Evolutionary conservation across 2,113 vertebrate species (phyloP).

Genomic region (Dicentrarchus labrax): DNA sequence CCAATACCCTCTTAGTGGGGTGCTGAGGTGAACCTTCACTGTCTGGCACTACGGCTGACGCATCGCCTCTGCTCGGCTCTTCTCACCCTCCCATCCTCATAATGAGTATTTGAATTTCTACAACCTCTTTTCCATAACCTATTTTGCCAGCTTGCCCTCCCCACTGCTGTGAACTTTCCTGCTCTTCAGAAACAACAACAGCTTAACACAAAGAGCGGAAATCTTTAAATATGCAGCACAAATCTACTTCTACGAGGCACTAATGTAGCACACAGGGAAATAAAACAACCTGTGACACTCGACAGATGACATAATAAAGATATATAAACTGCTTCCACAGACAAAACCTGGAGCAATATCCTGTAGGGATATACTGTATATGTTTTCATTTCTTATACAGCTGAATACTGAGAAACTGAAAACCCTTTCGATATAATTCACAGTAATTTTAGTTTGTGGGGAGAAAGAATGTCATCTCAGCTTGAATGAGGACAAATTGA

Average conservation of each 20-base stretch:
- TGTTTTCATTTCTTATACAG: not conserved
- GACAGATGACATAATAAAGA: constrained; percentile 36
- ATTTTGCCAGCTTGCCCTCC: not conserved
- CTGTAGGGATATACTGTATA: not conserved
- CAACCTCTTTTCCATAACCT: constrained; percentile 5
- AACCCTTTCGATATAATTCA: not conserved
- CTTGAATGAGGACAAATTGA: not conserved
- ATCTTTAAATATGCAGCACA: constrained; percentile 20
- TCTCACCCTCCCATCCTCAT: not conserved
- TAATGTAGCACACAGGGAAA: constrained; percentile 17
- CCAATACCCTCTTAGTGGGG: constrained; percentile 65
- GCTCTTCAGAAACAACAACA: constrained; percentile 19
- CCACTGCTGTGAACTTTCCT: constrained; percentile 4
- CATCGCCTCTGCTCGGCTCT: constrained; percentile 30
- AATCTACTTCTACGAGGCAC: not conserved
- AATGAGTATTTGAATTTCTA: constrained; percentile 26
- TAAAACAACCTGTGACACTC: constrained; percentile 28
- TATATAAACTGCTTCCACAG: constrained; percentile 9
- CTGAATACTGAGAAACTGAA: not conserved
- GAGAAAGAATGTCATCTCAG: not conserved
- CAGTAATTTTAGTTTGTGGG: not conserved
- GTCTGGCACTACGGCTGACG: constrained; percentile 51
- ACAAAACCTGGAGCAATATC: not conserved
- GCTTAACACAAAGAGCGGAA: constrained; percentile 13
- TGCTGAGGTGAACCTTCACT: constrained; percentile 65